Conservation (phyloP, 2,113 vertebrate genomes). For the Nymphicus hollandicus region DNA sequence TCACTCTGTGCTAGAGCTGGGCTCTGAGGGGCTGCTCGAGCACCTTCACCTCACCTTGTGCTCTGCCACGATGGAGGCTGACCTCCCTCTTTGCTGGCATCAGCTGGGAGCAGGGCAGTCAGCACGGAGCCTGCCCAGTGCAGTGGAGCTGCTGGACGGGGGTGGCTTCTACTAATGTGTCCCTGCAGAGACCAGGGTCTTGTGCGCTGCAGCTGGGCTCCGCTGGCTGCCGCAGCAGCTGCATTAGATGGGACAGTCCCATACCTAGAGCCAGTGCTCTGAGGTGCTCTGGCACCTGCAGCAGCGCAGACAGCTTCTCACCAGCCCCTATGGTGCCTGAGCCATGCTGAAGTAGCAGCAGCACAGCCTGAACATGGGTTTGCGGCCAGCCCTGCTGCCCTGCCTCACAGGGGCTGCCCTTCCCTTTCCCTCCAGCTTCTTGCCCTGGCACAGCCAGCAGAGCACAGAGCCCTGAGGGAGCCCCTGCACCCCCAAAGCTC, state of each 20-base stretch:
- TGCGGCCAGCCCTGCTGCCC: background rate
- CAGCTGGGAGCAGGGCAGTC: background rate
- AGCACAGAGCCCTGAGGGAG: background rate
- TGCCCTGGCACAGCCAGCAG: background rate
- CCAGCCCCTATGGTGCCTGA: background rate
- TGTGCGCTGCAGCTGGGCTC: background rate
- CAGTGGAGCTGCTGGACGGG: fast-evolving
- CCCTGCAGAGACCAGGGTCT: background rate
- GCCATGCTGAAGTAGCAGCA: too few relatives aligned
- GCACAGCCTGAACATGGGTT: background rate
- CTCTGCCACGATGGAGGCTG: fast-evolving
- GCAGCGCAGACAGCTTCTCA: background rate
- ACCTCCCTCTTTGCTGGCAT: fast-evolving
- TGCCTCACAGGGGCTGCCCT: background rate
- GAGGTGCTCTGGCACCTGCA: background rate
- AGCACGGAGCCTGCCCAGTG: background rate
- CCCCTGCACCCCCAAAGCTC: background rate
- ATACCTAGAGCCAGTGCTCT: fast-evolving
- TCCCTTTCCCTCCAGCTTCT: background rate
- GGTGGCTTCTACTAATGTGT: background rate
- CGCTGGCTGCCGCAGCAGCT: background rate
- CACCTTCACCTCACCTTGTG: background rate
- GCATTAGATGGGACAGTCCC: fast-evolving
- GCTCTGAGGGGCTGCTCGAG: fast-evolving
- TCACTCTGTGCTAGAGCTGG: background rate